phyloP scores from a whole-genome alignment of 2,888 invertebrate species.

The Agonopterix subpropinquella region DNA sequence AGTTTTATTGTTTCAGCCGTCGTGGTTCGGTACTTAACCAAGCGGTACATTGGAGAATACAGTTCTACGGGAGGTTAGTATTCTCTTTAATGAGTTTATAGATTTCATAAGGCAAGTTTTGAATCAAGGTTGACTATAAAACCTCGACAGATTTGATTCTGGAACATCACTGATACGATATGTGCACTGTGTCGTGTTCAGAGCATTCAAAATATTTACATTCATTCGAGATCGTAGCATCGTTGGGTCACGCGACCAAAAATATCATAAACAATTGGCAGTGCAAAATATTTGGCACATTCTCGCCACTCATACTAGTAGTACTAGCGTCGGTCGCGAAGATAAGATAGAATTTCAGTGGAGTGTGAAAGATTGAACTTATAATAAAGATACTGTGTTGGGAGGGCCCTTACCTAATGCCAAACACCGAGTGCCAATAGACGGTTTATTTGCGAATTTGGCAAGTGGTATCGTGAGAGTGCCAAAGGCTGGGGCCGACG shows the following conservation, averaged over 20 bases:
- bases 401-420: conserved; percentile 50
- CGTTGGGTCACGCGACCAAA: no score
- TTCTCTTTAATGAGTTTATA: conserved; percentile 6
- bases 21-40: conserved; percentile 85
- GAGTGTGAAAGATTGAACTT: conserved; percentile 36
- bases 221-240: no score
- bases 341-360: conserved; percentile 21
- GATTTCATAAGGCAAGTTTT: no score
- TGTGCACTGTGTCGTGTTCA: no score
- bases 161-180: no score
- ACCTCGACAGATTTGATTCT: no score
- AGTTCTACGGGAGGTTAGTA: conserved; percentile 85
- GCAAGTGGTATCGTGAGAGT: conserved; percentile 45
- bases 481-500: conserved; percentile 53
- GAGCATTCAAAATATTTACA: no score
- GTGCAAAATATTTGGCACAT: no score
- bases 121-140: no score
- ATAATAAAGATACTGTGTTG: conserved; percentile 41
- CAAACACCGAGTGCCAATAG: conserved; percentile 62
- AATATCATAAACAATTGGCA: no score
- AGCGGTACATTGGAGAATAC: conserved; percentile 87
- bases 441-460: conserved; percentile 71
- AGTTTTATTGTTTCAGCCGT: conserved; percentile 79
- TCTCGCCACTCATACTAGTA: no score
- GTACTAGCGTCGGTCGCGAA: no score